phyloP scores from a whole-genome alignment of 92 coral and sea anemone genomes.

The Pocillopora meandrina region DNA sequence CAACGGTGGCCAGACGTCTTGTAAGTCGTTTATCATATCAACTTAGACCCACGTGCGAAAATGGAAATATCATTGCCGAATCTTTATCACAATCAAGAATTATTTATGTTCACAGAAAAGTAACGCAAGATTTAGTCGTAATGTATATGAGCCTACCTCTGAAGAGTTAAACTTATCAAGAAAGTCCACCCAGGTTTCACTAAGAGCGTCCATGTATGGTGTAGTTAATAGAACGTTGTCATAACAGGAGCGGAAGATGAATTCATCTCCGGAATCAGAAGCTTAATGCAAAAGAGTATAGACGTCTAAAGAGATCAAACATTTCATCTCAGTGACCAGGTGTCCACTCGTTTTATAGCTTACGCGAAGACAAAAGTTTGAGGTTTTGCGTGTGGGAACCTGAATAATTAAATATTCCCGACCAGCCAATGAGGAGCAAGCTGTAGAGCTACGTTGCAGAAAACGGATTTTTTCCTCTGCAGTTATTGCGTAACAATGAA shows the following conservation, averaged over 20 bases:
- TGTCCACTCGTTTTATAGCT: constrained; percentile 23
- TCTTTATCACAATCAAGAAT: constrained; percentile 8
- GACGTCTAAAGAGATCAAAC: background rate
- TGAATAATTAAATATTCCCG: constrained; percentile 33
- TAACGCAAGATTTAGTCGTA: background rate
- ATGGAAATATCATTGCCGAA: background rate
- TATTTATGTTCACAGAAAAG: constrained; percentile 15
- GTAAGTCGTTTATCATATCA: constrained; percentile 5
- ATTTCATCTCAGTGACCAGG: constrained; percentile 19
- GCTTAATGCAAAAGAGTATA: background rate
- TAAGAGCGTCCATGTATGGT: constrained; percentile 10
- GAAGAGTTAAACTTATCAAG: constrained; percentile 20
- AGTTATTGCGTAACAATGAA: background rate
- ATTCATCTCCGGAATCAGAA: background rate
- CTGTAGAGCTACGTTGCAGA: background rate
- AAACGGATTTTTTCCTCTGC: background rate
- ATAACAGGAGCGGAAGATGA: background rate
- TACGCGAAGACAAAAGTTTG: constrained; percentile 21
- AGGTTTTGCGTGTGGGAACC: constrained; percentile 8
- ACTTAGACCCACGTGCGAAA: background rate
- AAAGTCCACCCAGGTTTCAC: constrained; percentile 8
- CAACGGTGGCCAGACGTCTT: background rate
- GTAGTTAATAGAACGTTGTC: background rate
- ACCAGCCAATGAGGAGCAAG: constrained; percentile 26
- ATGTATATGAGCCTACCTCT: constrained; percentile 11